Evolutionary conservation across 2,888 invertebrate species (phyloP).

Genomic region (Dexiosoma caninum): DNA sequence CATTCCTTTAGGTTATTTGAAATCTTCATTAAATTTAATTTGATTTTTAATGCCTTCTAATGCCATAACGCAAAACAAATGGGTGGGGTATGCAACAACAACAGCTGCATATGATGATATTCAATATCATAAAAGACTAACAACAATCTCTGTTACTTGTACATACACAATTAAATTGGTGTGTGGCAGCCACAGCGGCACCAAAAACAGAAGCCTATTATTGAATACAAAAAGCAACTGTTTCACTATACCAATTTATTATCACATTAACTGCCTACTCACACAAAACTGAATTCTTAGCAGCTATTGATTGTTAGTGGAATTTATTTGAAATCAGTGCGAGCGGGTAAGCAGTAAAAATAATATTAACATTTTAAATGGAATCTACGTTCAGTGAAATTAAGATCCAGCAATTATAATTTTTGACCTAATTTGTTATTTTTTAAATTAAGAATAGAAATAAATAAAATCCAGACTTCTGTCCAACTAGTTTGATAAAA

Average conservation of each 20-base stretch:
- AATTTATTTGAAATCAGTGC: not conserved
- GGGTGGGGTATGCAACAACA: not conserved
- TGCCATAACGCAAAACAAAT: slow-evolving; percentile 17
- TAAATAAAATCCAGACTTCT: not conserved
- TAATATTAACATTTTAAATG: no score
- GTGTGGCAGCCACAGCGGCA: not conserved
- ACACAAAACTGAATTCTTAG: slow-evolving; percentile 18
- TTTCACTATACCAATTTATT: slow-evolving; percentile 51
- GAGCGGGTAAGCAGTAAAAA: not conserved
- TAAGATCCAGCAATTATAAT: no score
- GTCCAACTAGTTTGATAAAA: no score
- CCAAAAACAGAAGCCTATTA: not conserved
- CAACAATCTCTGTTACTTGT: not conserved
- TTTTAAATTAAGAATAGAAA: no score
- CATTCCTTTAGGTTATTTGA: slow-evolving; percentile 49
- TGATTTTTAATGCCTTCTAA: slow-evolving; percentile 51
- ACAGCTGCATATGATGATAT: no score
- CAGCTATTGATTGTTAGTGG: slow-evolving; percentile 25
- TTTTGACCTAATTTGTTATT: no score
- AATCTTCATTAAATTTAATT: slow-evolving; percentile 61
- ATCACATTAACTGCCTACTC: slow-evolving; percentile 59
- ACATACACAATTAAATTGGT: no score
- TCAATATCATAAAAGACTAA: no score
- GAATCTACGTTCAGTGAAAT: not conserved
- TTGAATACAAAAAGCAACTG: slow-evolving; percentile 2